phyloP scores from a whole-genome alignment of 2,888 invertebrate genomes.

The Euclidia mi region DNA sequence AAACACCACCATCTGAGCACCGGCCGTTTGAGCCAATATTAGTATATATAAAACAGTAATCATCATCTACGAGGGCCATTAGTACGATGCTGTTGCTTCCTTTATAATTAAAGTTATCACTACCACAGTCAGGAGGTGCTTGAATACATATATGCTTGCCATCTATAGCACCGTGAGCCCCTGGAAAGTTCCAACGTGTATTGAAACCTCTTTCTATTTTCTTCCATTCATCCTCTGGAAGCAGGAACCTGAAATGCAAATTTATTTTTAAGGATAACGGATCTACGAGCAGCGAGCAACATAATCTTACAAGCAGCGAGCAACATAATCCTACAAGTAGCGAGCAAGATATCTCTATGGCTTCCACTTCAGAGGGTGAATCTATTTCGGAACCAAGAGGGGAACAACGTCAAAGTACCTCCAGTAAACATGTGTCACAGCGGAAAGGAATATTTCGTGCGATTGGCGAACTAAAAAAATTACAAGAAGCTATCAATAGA shows the following conservation, averaged over 20 bases:
- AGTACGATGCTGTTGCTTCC: conserved; percentile 31
- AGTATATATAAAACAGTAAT: conserved; percentile 25
- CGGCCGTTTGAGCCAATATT: no score
- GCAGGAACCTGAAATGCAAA: no score
- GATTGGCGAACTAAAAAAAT: conserved; percentile 34
- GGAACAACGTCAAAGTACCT: conserved; percentile 24
- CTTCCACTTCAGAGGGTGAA: no score
- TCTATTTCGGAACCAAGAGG: no score
- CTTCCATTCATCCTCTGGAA: no score
- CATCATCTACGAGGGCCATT: conserved; percentile 18
- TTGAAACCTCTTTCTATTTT: no score
- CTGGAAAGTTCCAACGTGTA: conserved; percentile 21
- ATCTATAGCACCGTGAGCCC: conserved; percentile 23
- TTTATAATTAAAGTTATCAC: conserved; percentile 18
- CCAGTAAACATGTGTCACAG: conserved; percentile 24
- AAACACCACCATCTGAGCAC: conserved; percentile 28
- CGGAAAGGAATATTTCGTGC: conserved; percentile 35
- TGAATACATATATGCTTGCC: conserved; percentile 31
- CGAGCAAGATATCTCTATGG: no score
- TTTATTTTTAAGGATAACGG: no score
- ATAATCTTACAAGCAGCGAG: conserved; percentile 18
- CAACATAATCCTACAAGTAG: conserved; percentile 14
- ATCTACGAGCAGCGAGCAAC: no score
- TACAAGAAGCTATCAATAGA: conserved; percentile 38
- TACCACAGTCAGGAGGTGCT: conserved; percentile 32